These are phyloP conservation scores for Hemicordylus capensis DNA, from an alignment of 2,113 vertebrate genomes.

Conservation along the genomic window DNA sequence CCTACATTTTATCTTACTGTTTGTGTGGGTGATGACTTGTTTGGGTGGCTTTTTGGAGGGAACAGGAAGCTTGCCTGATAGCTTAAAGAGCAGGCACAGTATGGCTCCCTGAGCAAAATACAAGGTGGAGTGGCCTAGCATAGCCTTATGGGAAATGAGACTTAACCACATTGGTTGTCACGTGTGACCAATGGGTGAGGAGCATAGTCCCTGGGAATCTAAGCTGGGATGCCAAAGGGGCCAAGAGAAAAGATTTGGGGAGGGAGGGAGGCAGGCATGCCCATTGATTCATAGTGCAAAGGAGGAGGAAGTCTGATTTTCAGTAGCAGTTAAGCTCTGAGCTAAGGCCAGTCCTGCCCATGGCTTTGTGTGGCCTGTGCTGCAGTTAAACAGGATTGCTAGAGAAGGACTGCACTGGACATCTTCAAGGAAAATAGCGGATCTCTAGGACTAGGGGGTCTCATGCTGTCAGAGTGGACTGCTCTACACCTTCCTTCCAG, in stretches of 20 bases:
- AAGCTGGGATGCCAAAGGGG: background rate
- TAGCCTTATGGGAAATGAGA: background rate
- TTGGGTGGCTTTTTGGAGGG: background rate
- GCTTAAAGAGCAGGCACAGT: background rate
- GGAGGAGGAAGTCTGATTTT: background rate
- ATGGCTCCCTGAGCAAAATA: background rate
- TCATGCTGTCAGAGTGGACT: background rate
- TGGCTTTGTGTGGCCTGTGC: background rate
- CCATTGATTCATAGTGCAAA: background rate
- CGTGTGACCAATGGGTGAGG: background rate
- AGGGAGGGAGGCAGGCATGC: no score
- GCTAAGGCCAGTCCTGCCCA: no score
- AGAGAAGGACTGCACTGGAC: background rate
- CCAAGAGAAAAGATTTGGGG: background rate
- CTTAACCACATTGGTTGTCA: background rate
- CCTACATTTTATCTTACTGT: background rate
- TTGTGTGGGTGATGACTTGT: background rate
- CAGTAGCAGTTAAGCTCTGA: background rate
- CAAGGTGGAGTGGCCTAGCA: background rate
- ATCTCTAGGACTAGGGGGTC: background rate
- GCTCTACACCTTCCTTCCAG: background rate
- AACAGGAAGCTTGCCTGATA: no score
- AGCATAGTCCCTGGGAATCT: background rate
- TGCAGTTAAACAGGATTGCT: background rate
- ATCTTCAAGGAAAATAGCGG: background rate